Percentiles rank a stretch among this genome's conserved stretches.
phyloP scores from a whole-genome alignment of 2,797 vertebrate species.

The Micropoecilia bifurca region DNA sequence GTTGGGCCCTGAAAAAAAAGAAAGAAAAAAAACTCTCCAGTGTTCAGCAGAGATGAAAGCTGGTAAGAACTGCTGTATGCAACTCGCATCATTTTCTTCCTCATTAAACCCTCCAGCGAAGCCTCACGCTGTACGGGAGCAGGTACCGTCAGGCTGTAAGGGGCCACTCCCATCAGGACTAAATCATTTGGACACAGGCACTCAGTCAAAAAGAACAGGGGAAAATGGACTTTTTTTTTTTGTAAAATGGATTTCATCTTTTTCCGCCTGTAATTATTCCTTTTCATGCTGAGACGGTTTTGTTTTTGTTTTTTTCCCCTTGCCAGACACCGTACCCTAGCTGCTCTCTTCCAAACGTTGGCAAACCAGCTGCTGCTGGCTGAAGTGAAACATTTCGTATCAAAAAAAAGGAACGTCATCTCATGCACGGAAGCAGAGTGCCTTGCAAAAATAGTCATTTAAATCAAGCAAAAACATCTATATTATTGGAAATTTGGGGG shows the following conservation, averaged over 20 bases:
- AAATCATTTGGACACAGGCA: conserved; percentile 4
- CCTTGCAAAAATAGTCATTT: background rate
- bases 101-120: conserved; percentile 7
- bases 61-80: background rate
- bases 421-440: background rate
- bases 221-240: background rate
- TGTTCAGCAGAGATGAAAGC: conserved; percentile 5
- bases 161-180: background rate
- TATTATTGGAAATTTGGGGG: background rate
- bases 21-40: background rate
- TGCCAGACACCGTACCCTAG: background rate
- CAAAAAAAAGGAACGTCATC: background rate
- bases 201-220: background rate
- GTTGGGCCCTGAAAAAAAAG: background rate
- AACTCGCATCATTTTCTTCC: conserved; percentile 7
- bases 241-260: conserved; percentile 4
- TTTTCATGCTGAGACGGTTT: conserved; percentile 7
- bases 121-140: background rate
- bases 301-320: background rate
- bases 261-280: conserved; percentile 8
- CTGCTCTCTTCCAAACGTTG: background rate
- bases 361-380: background rate
- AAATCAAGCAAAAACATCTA: background rate
- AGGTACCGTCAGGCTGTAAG: conserved; percentile 6
- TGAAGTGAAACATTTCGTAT: background rate